Evolutionary conservation across 2,113 vertebrate species (phyloP).

Genomic region (Dasyprocta punctata): DNA sequence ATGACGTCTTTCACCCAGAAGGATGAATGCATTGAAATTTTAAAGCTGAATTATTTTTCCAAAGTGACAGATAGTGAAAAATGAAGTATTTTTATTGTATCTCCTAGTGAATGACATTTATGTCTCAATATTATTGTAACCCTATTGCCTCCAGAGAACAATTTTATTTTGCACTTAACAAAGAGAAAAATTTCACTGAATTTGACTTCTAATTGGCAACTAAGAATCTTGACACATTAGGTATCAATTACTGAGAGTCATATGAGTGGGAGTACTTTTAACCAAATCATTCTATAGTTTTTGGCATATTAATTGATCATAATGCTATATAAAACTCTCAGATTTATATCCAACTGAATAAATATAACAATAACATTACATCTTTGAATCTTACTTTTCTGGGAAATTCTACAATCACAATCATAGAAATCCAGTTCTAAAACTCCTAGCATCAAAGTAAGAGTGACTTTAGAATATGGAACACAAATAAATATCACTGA

Average conservation of each 20-base stretch:
- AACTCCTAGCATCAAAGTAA: constrained; percentile 61
- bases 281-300: not conserved
- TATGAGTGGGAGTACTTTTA: not conserved
- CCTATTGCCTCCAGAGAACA: not conserved
- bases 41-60: not conserved
- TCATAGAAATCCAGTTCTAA: constrained; percentile 70
- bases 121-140: not conserved
- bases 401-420: not conserved
- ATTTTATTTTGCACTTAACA: not conserved
- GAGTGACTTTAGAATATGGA: constrained; percentile 63
- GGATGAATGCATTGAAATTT: not conserved
- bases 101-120: not conserved
- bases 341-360: not conserved
- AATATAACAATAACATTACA: constrained; percentile 38
- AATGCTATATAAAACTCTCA: not conserved
- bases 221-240: not conserved
- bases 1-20: not conserved
- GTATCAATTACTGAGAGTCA: not conserved
- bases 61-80: not conserved
- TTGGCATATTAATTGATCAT: not conserved
- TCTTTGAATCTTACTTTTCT: constrained; percentile 68
- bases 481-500: constrained; percentile 77
- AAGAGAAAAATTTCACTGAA: not conserved
- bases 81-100: not conserved
- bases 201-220: not conserved